These are phyloP conservation scores for Lymantria dispar DNA, from an alignment of 2,888 invertebrate genomes.

Conservation along the genomic window DNA sequence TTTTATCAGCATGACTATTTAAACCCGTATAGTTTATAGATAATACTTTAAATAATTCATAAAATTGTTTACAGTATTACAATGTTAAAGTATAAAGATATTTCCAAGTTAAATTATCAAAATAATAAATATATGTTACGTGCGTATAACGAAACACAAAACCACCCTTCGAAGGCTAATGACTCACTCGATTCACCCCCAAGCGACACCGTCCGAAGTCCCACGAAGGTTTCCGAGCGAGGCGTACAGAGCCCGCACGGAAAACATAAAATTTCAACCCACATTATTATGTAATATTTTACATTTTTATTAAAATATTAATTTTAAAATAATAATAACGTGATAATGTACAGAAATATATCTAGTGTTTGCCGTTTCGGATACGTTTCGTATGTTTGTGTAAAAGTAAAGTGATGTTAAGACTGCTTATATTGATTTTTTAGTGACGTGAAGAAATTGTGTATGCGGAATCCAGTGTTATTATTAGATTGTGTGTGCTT, in stretches of 20 bases:
- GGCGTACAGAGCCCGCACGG: conserved; percentile 50
- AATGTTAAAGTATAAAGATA: too few species aligned
- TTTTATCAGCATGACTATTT: too few species aligned
- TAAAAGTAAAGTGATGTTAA: conserved; percentile 23
- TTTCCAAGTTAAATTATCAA: neutral
- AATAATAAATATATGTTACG: neutral
- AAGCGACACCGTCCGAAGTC: conserved; percentile 45
- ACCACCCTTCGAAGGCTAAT: conserved; percentile 66
- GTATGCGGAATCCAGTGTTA: conserved; percentile 67
- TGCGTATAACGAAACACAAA: conserved; percentile 63
- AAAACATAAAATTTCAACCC: conserved; percentile 62
- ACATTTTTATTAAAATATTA: conserved; percentile 42
- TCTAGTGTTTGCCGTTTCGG: conserved; percentile 17
- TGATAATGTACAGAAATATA: conserved; percentile 31
- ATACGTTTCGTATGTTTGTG: conserved; percentile 24
- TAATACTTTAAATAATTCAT: too few species aligned
- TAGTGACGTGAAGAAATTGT: conserved; percentile 60
- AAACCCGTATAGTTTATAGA: too few species aligned
- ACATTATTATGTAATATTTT: conserved; percentile 70
- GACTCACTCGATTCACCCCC: conserved; percentile 67
- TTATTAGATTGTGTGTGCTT: conserved; percentile 55
- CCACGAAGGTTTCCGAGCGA: conserved; percentile 50
- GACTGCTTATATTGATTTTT: conserved; percentile 68
- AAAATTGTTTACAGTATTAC: too few species aligned
- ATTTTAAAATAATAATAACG: conserved; percentile 17